Base-by-base conservation (phyloP, 2,888 invertebrate species). In the Drosophila neotestacea region DNA sequence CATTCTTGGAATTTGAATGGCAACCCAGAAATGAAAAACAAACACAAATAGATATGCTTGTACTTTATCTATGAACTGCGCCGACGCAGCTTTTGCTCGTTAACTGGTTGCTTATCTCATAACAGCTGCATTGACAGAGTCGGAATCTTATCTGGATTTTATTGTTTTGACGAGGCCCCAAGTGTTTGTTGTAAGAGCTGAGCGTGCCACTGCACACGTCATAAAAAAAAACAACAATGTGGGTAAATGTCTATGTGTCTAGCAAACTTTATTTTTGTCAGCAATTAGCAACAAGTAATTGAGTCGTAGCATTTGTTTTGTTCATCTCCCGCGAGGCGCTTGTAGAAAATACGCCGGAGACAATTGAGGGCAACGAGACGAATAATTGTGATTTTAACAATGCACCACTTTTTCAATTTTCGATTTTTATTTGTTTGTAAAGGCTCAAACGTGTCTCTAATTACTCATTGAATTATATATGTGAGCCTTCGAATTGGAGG, bases 261-360 rank as follows among this genome's bases (percentile, higher is more conserved):
- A 59, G 54, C 39, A 58, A 70, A 67, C 60, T 41, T 58, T 56
- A 67, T 72, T 64, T 55, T 71, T 79, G 77, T 80, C 78, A 77
- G 73, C 62, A 71, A 67, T 71, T 70, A 64, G 77, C 66, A 80
- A 79, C 77, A 80, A 64, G 54, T 47, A 65, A 38, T 61, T 58
- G 38, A 48, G 34, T 38, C 50, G 41, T 59, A 50, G 46, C 39
- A 9, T 13, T 32, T 22, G 22, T 6, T 32, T 10, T 30, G 22
- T 41, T 39, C 44, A 28, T 50, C 36, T 39, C 38, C 16, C 27
- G 1, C 34, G n/a, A n/a, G 7, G n/a, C 41, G 58, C 52, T 51
- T 51, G 62, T 55, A 44, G 39, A 36, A 54, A 55, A 56, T 52
- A 10, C 36, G 38, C 44, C 47, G 50, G 60, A 62, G 62, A 41